Percentiles rank a stretch among this genome's conserved stretches.
Conservation (phyloP, 1,140 invertebrate species). For the Rhagoletis pomonella region DNA sequence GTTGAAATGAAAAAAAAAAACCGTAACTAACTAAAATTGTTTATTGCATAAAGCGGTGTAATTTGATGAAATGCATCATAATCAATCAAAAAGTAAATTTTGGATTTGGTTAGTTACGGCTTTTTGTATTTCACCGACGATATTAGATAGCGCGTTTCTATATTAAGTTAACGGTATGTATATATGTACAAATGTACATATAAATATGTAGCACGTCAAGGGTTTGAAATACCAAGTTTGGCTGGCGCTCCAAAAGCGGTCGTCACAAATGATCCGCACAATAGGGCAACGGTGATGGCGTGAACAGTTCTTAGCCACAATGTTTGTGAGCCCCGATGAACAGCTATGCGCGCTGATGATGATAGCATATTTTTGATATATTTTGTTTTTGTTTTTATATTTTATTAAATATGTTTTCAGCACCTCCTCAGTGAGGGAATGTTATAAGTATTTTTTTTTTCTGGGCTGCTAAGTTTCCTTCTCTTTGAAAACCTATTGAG, state of each 20-base stretch:
- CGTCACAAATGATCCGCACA: constrained; percentile 19
- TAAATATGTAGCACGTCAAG: not conserved
- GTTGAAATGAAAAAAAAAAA: too few species aligned
- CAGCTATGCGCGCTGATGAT: not conserved
- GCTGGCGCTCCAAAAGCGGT: constrained; percentile 38
- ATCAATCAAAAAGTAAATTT: too few species aligned
- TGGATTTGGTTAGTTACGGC: too few species aligned
- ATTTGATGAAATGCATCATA: too few species aligned
- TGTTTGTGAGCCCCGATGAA: not conserved
- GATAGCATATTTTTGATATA: not conserved
- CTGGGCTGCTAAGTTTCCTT: not conserved
- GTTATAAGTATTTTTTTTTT: not conserved
- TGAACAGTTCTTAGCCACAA: not conserved
- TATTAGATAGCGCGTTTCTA: too few species aligned
- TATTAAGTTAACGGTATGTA: not conserved
- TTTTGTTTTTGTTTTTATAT: not conserved
- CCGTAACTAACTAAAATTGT: too few species aligned
- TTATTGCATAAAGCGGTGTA: too few species aligned
- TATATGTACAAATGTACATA: not conserved
- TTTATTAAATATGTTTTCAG: not conserved
- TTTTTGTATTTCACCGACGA: too few species aligned
- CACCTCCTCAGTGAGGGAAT: not conserved
- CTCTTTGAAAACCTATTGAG: not conserved
- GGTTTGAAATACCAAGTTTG: constrained; percentile 49
- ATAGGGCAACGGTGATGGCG: not conserved